Conservation (phyloP, 2,113 vertebrate species). For the Phylloscopus trochiloides region DNA sequence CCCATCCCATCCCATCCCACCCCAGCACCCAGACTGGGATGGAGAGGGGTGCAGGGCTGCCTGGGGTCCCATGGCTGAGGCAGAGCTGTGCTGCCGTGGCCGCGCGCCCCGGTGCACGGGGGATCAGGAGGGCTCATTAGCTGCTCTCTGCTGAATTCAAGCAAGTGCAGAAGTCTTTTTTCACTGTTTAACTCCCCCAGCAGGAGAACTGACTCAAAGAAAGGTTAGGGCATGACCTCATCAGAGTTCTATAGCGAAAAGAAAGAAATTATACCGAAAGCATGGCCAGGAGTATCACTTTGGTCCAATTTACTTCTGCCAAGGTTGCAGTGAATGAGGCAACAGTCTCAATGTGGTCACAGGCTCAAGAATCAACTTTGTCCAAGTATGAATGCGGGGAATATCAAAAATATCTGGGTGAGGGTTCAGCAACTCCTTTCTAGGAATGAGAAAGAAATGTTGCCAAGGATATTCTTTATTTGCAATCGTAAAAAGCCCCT, state of each 20-base stretch:
- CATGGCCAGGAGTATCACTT: neutral
- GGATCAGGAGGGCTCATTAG: constrained; percentile 38
- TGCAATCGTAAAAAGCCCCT: neutral
- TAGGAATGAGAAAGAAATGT: neutral
- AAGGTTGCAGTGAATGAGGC: neutral
- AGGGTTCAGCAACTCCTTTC: neutral
- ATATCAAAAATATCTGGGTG: neutral
- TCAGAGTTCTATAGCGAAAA: neutral
- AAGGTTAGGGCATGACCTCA: constrained; percentile 1
- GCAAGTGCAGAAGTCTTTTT: constrained; percentile 8
- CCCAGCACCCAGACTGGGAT: rapidly evolving
- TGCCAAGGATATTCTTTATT: neutral
- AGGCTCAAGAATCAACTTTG: neutral
- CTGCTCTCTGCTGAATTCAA: neutral
- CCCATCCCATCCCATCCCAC: neutral
- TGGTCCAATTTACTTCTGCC: constrained; percentile 16
- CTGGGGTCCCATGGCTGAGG: rapidly evolving
- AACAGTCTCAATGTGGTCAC: neutral
- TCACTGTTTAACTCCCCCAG: neutral
- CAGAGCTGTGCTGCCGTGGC: rapidly evolving
- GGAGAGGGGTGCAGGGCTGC: neutral
- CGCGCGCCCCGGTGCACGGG: rapidly evolving
- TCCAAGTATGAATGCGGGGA: neutral
- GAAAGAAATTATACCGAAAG: neutral
- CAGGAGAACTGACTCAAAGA: constrained; percentile 21